Conservation (phyloP, 2,888 invertebrate genomes). For the Lasius fuliginosus region DNA sequence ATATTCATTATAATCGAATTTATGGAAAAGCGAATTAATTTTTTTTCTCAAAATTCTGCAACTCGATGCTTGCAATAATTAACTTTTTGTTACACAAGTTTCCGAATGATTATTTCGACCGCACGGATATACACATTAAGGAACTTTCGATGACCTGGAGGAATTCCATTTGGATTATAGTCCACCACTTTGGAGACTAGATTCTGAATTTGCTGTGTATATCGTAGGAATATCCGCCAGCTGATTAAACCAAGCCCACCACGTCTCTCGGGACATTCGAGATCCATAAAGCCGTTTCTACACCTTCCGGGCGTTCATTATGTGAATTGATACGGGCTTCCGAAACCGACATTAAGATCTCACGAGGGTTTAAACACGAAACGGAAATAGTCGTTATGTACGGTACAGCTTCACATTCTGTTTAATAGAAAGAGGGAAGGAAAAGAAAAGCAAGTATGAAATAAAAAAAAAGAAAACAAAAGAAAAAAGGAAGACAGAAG, state of each 20-base stretch:
- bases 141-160: constrained; percentile 46
- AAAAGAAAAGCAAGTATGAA: not conserved
- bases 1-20: not conserved
- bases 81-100: not conserved
- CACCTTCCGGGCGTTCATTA: constrained; percentile 67
- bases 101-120: constrained; percentile 1
- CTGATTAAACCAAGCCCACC: constrained; percentile 72
- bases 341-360: constrained; percentile 60
- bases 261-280: constrained; percentile 65
- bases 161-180: constrained; percentile 50
- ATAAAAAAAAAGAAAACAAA: not conserved
- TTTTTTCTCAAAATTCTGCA: not conserved
- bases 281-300: constrained; percentile 66
- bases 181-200: constrained; percentile 36
- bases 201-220: constrained; percentile 44
- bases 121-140: constrained; percentile 10
- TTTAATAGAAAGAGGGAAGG: no score
- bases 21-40: not conserved
- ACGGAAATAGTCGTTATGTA: constrained; percentile 22
- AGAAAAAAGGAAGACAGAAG: not conserved
- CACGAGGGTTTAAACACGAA: constrained; percentile 65
- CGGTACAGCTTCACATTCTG: not conserved
- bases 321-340: constrained; percentile 71
- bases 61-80: not conserved
- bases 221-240: constrained; percentile 55